Percentiles rank a stretch among this genome's conserved stretches.
Evolutionary conservation across 23 tunicate genomes (phyloP).

Genomic region (Trididemnum miniatum): DNA sequence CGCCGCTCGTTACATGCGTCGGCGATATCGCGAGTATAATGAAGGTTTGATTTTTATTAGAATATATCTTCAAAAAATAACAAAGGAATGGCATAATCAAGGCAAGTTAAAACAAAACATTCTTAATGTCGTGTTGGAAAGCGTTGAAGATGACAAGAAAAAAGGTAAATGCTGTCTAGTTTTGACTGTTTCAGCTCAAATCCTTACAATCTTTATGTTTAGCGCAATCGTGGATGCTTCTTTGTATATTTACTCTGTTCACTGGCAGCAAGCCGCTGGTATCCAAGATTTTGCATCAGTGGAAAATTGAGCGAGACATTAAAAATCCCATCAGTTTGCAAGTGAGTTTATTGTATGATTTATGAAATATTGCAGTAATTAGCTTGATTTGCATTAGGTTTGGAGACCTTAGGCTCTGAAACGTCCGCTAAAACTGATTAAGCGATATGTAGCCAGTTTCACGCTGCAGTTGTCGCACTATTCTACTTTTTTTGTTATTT

Average conservation of each 20-base stretch:
- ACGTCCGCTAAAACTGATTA: no score
- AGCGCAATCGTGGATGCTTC: conserved; percentile 67
- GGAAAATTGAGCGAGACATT: conserved; percentile 31
- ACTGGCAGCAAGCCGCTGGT: conserved; percentile 41
- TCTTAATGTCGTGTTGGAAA: conserved; percentile 14
- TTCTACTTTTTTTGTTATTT: no score
- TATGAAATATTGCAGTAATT: no score
- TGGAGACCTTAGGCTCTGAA: no score
- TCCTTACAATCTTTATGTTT: background rate
- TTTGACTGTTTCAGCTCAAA: no score
- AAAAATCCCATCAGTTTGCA: conserved; percentile 16
- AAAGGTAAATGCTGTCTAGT: conserved; percentile 55
- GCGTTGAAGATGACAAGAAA: conserved; percentile 23
- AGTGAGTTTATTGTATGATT: no score
- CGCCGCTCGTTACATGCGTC: no score
- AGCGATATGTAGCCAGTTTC: no score
- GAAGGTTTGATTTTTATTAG: no score
- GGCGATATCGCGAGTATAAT: no score
- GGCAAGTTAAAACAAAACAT: conserved; percentile 37
- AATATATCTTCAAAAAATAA: conserved; percentile 50
- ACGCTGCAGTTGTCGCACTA: no score
- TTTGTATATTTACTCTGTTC: conserved; percentile 57
- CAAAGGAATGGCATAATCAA: conserved; percentile 55
- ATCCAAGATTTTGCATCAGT: conserved; percentile 19
- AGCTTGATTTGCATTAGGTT: no score